These are phyloP conservation scores for Eulacestoma nigropectus DNA, from an alignment of 2,113 vertebrate genomes.

Conservation along the genomic window DNA sequence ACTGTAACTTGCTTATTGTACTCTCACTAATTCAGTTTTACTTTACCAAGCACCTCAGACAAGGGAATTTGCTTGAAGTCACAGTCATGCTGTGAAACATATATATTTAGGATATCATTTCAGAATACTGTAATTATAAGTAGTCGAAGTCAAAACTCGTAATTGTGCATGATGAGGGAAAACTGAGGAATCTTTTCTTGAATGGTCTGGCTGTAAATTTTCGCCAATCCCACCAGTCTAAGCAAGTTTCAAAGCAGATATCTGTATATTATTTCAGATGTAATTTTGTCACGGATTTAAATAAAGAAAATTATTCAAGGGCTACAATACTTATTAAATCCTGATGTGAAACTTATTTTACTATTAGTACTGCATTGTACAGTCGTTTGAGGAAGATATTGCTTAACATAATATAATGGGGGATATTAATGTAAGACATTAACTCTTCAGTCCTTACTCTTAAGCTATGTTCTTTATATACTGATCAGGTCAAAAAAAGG, in stretches of 20 bases:
- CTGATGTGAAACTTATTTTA: neutral
- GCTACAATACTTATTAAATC: neutral
- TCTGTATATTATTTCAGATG: neutral
- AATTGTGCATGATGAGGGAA: neutral
- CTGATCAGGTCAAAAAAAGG: neutral
- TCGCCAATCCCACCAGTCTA: neutral
- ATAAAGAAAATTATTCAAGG: neutral
- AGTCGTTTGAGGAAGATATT: neutral
- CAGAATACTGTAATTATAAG: neutral
- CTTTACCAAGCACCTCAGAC: conserved; percentile 38
- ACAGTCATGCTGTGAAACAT: neutral
- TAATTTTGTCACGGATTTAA: neutral
- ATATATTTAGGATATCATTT: neutral
- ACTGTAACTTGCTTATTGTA: conserved; percentile 36
- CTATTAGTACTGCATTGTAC: neutral
- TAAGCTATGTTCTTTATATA: neutral
- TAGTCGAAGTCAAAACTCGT: conserved; percentile 31
- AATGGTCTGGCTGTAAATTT: neutral
- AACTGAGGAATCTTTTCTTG: neutral
- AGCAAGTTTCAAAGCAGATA: neutral
- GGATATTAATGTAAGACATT: conserved; percentile 5
- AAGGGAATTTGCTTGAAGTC: conserved; percentile 4
- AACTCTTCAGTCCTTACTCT: conserved; percentile 4
- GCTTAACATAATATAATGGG: neutral
- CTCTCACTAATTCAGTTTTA: conserved; percentile 38